Base-by-base conservation (phyloP, 2,888 invertebrate species). In the Subacronicta megacephala region DNA sequence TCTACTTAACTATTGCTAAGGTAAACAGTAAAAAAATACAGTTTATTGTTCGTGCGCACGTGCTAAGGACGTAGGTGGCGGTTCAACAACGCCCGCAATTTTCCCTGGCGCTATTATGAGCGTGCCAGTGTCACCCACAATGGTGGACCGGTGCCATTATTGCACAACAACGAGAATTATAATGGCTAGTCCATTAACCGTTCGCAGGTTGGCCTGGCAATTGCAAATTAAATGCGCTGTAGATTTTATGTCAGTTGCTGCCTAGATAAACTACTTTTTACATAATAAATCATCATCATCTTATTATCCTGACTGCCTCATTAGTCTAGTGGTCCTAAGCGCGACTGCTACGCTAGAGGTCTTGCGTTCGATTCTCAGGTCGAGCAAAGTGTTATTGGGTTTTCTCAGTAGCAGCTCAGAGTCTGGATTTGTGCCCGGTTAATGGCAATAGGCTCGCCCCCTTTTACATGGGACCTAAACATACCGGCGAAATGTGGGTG, bases 181-280 rank as follows among this genome's bases (percentile, higher is more conserved):
- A 71, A 71, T 68, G 41, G 71, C 61, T 71, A 37, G 47, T 33
- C 71, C 66, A 70, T 38, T 68, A 66, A 69, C 52, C 52, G 64
- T 16, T n/a, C 29, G 42, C 50, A 35, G 36, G 13, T 47, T 52
- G 36, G 44, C 13, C n/a, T 26, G 13, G 29, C 13, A n/a, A 37
- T 52, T 52, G 36, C 31, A 26, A 31, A 42, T 47, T 42, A 13
- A 29, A 36, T 44, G 33, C 7, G 20, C 6, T 6, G 10, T 31
- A 5, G 31, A 0, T 36, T 35, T 52, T 23, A 13, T 40, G 13
- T 40, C 6, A 12, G 26, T 26, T n/a, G n/a, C n/a, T n/a, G n/a
- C n/a, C n/a, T n/a, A n/a, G n/a, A n/a, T n/a, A n/a, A n/a, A n/a
- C n/a, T n/a, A n/a, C n/a, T n/a, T n/a, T n/a, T n/a, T n/a, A n/a